Conservation (phyloP, 1,140 invertebrate species). For the Musca domestica region DNA sequence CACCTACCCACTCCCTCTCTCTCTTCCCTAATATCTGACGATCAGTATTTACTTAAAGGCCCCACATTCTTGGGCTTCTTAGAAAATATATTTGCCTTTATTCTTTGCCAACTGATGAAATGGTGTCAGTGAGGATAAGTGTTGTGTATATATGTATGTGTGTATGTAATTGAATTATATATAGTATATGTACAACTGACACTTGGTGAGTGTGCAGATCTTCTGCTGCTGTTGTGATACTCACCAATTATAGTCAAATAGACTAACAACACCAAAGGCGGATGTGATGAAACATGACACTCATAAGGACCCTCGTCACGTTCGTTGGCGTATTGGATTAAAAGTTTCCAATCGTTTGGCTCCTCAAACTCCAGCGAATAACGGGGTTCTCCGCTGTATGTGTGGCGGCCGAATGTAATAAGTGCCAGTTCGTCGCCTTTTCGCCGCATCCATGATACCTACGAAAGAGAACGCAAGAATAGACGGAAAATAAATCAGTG, state of each 20-base stretch:
- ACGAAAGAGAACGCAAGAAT: background rate
- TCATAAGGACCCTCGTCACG: slow-evolving; percentile 75
- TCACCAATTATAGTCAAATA: slow-evolving; percentile 73
- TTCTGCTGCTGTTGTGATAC: slow-evolving; percentile 32
- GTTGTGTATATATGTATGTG: background rate
- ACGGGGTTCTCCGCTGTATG: slow-evolving; percentile 76
- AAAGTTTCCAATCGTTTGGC: slow-evolving; percentile 77
- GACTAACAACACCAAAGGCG: slow-evolving; percentile 69
- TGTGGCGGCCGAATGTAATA: slow-evolving; percentile 73
- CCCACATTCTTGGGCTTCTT: no score
- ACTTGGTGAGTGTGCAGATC: background rate
- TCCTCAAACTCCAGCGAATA: slow-evolving; percentile 71
- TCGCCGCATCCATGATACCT: slow-evolving; percentile 77
- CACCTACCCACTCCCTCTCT: no score
- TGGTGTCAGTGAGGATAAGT: background rate
- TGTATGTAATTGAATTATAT: background rate
- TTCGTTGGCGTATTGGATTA: slow-evolving; percentile 70
- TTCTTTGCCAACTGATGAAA: background rate
- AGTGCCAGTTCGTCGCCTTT: slow-evolving; percentile 71
- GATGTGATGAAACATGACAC: slow-evolving; percentile 77
- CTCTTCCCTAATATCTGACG: no score
- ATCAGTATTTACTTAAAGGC: no score
- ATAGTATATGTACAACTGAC: background rate
- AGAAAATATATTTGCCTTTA: no score
- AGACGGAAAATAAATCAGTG: no score